These are phyloP conservation scores for Drosophila auraria DNA, from an alignment of 1,140 invertebrate genomes.

Conservation along the genomic window DNA sequence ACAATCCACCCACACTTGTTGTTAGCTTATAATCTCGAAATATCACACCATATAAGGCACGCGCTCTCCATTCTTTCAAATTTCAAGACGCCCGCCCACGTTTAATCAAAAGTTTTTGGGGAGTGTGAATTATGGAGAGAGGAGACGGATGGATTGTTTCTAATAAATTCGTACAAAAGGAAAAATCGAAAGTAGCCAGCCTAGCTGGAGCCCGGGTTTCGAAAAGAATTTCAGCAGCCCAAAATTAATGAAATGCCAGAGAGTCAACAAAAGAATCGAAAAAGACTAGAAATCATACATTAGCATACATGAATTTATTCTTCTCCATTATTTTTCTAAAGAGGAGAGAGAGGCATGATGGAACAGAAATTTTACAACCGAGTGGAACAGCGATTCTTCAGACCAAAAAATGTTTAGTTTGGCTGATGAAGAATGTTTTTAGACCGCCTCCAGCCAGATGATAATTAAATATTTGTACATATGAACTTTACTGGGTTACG, in stretches of 20 bases:
- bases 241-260: conserved; percentile 62
- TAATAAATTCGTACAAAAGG: conserved; percentile 50
- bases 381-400: conserved; percentile 9
- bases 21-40: conserved; percentile 26
- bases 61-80: conserved; percentile 28
- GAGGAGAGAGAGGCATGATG: conserved; percentile 53
- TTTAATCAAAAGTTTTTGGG: conserved; percentile 14
- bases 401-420: conserved; percentile 34
- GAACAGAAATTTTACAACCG: conserved; percentile 46
- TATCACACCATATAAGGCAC: conserved; percentile 41
- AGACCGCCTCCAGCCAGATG: conserved; percentile 39
- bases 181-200: conserved; percentile 72
- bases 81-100: conserved; percentile 25
- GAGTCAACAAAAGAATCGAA: conserved; percentile 34
- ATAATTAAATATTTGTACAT: conserved; percentile 80
- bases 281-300: conserved; percentile 38
- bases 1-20: conserved; percentile 32
- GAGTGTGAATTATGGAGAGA: conserved; percentile 25
- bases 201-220: conserved; percentile 3
- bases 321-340: conserved; percentile 1
- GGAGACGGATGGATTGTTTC: conserved; percentile 2
- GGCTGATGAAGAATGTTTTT: conserved; percentile 45
- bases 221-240: conserved; percentile 59
- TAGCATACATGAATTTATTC: conserved; percentile 69
- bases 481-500: conserved; percentile 75